These are phyloP conservation scores for Styela clava DNA, from an alignment of 23 tunicate genomes.

Conservation along the genomic window DNA sequence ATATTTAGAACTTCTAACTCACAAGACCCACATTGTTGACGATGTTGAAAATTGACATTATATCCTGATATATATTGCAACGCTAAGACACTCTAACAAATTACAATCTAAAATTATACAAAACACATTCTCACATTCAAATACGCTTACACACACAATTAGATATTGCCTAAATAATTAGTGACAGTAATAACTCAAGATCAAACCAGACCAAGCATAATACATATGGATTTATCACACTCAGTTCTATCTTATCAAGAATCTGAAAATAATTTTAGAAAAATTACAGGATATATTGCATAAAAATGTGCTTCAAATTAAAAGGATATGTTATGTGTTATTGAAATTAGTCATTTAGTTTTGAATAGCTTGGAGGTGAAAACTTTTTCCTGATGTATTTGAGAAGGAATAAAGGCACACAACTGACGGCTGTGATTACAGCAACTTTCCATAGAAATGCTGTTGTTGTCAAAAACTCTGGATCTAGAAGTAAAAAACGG, in stretches of 20 bases:
- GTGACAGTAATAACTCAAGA: no score
- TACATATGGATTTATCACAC: no score
- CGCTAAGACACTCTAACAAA: background rate
- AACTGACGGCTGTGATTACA: slow-evolving; percentile 76
- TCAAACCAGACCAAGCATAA: no score
- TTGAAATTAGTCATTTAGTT: slow-evolving; percentile 40
- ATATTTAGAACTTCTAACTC: no score
- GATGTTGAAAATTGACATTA: background rate
- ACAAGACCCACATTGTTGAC: no score
- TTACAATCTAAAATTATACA: background rate
- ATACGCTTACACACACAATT: background rate
- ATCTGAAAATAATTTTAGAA: no score
- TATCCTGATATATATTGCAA: background rate
- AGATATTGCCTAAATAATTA: no score
- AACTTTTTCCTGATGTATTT: slow-evolving; percentile 52
- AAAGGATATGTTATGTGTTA: background rate
- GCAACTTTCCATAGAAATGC: slow-evolving; percentile 75
- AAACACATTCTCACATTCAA: background rate
- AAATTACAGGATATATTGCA: background rate
- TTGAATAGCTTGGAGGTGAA: slow-evolving; percentile 92
- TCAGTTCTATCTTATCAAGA: no score
- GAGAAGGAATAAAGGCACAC: slow-evolving; percentile 73
- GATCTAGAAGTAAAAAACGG: slow-evolving; percentile 36
- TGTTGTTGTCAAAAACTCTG: slow-evolving; percentile 39
- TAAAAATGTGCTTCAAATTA: background rate